These are phyloP conservation scores for Euthynnus affinis DNA, from an alignment of 2,797 vertebrate genomes.

Conservation along the genomic window DNA sequence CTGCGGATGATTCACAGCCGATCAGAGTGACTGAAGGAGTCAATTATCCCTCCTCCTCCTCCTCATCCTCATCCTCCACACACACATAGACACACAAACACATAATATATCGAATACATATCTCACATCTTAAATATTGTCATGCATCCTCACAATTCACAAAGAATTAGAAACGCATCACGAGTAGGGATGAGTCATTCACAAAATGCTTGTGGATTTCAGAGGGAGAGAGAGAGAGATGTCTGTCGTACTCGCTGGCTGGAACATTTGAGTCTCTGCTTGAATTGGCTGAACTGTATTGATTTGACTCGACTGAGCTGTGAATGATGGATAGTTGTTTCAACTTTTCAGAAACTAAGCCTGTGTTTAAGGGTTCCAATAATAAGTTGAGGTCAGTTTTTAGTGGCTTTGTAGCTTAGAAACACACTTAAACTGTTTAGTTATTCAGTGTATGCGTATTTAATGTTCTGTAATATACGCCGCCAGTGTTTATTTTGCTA, in stretches of 20 bases:
- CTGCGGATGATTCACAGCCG: slow-evolving; percentile 70
- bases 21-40: slow-evolving; percentile 57
- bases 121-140: slow-evolving; percentile 55
- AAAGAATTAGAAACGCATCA: slow-evolving; percentile 64
- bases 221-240: too few relatives aligned
- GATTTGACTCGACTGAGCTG: slow-evolving; percentile 61
- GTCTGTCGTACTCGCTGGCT: slow-evolving; percentile 27
- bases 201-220: slow-evolving; percentile 63
- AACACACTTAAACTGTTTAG: slow-evolving; percentile 39
- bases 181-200: slow-evolving; percentile 72
- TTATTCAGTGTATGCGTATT: slow-evolving; percentile 39
- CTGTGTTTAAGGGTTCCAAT: slow-evolving; percentile 47
- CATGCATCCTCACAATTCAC: slow-evolving; percentile 38
- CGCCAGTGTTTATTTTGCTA: slow-evolving; percentile 38
- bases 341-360: slow-evolving; percentile 49
- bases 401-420: slow-evolving; percentile 37
- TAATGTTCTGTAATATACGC: slow-evolving; percentile 38
- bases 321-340: slow-evolving; percentile 69
- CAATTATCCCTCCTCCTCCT: slow-evolving; percentile 38
- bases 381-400: slow-evolving; percentile 46
- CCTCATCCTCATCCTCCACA: slow-evolving; percentile 17
- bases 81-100: slow-evolving; percentile 9
- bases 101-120: slow-evolving; percentile 13
- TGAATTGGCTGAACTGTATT: slow-evolving; percentile 56
- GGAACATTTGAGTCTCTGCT: slow-evolving; percentile 57